phyloP scores from a whole-genome alignment of 2,113 vertebrate genomes.

The Bufo gargarizans region DNA sequence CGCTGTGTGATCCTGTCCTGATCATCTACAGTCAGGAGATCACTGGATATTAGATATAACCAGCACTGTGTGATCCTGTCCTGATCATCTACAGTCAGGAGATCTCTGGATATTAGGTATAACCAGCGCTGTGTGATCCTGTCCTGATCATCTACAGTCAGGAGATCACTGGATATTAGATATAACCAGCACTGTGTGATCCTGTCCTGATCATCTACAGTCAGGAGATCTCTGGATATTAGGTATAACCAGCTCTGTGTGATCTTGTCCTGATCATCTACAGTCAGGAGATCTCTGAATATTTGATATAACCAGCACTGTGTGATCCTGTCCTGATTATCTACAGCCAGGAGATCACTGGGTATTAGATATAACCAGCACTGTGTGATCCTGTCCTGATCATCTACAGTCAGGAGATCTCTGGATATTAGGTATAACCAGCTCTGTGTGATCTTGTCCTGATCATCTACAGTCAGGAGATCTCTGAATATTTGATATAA shows the following conservation, averaged over 20 bases:
- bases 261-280: no score
- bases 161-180: no score
- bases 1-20: neutral
- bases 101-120: neutral
- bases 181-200: no score
- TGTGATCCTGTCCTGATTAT: neutral
- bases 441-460: slow-evolving; percentile 9
- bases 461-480: neutral
- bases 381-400: no score
- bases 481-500: slow-evolving; percentile 17
- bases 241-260: no score
- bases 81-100: neutral
- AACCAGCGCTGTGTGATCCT: no score
- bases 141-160: no score
- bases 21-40: neutral
- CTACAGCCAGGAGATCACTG: neutral
- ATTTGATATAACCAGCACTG: no score
- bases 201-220: no score
- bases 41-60: neutral
- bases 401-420: neutral
- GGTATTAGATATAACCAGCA: neutral
- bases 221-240: no score
- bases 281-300: no score
- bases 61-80: neutral
- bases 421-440: neutral